Evolutionary conservation across 2,888 invertebrate species (phyloP).

Genomic region (Micoletzkya japonica): DNA sequence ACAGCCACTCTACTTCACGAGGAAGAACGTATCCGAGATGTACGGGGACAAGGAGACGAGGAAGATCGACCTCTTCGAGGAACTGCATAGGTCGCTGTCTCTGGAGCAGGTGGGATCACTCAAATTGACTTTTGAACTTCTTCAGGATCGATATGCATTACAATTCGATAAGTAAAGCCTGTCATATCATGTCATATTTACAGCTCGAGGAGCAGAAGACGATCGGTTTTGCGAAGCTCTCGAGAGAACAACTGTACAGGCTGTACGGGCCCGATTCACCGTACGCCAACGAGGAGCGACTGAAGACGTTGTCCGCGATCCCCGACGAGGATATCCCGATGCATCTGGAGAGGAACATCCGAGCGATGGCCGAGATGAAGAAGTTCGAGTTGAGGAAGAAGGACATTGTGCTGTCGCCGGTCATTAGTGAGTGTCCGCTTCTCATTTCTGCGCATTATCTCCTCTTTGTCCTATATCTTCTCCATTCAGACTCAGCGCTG

Average conservation of each 20-base stretch:
- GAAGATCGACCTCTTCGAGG: constrained; percentile 43
- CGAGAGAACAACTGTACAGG: constrained; percentile 34
- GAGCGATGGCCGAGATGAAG: constrained; percentile 33
- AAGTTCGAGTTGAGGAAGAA: constrained; percentile 34
- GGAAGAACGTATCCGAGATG: constrained; percentile 40
- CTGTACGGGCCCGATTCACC: constrained; percentile 36
- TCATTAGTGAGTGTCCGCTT: too few relatives aligned
- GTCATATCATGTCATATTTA: constrained; percentile 10
- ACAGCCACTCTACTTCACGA: constrained; percentile 45
- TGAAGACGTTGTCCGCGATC: not conserved
- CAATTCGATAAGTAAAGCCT: too few relatives aligned
- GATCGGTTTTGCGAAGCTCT: constrained; percentile 38
- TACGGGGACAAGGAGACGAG: constrained; percentile 32
- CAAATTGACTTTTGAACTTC: too few relatives aligned
- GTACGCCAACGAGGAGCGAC: constrained; percentile 26
- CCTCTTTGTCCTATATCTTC: too few relatives aligned
- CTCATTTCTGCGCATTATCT: too few relatives aligned
- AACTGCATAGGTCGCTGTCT: constrained; percentile 32
- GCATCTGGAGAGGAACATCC: constrained; percentile 33
- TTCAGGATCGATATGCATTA: not conserved
- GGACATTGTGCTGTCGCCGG: constrained; percentile 30
- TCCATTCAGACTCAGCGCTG: not conserved
- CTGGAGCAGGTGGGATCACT: constrained; percentile 32
- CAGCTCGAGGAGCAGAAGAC: constrained; percentile 41
- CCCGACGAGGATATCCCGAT: constrained; percentile 13